Base-by-base conservation (phyloP, 2,888 invertebrate genomes). In the Lycophotia porphyrea region DNA sequence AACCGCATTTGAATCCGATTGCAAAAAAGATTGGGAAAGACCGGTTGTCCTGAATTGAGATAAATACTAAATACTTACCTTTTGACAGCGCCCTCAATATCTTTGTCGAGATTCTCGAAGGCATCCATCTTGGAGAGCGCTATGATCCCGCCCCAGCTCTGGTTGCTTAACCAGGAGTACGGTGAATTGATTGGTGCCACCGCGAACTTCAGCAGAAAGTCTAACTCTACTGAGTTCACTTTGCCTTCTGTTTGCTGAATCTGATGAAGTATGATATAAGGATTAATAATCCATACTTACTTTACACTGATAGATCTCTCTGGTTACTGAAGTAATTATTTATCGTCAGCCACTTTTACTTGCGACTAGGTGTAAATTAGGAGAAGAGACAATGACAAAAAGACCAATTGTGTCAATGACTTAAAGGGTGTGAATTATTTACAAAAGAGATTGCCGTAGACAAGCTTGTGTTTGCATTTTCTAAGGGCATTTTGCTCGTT, bases 81-180 rank as follows among this genome's bases (percentile, higher is more conserved):
- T 92, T 99, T 99, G 1, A 98, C 97, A 0, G 99, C 98, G 0
- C 98, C 98, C 93, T 99, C 99, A 83, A 99, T 98, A 91, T 99
- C 99, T 85, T 98, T 98, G 90, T 99, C 99, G 1, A 99, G 95
- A 89, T 98, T 98, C 69, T 97, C 97, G 92, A 98, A 99, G 7
- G 98, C 98, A 18, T 98, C 98, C 96, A 98, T 97, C 82, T 97
- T 97, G 24, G 98, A 96, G 21, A 99, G 95, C 7, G 98, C 97
- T 84, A 98, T 97, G 67, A 99, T 98, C 0, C 98, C 99, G 44
- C 99, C 98, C 98, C 99, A 98, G 24, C 97, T 97, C 55, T 96
- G 95, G 92, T 98, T 97, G 15, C 97, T 97, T 11, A 99, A 94
- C 97, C 99, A 99, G 58, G 98, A 97, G n/a, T 98, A 98, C 0